Percentiles rank a stretch among this genome's conserved stretches.
Conservation (phyloP, 2,888 invertebrate species). For the Nymphalis c-album region DNA sequence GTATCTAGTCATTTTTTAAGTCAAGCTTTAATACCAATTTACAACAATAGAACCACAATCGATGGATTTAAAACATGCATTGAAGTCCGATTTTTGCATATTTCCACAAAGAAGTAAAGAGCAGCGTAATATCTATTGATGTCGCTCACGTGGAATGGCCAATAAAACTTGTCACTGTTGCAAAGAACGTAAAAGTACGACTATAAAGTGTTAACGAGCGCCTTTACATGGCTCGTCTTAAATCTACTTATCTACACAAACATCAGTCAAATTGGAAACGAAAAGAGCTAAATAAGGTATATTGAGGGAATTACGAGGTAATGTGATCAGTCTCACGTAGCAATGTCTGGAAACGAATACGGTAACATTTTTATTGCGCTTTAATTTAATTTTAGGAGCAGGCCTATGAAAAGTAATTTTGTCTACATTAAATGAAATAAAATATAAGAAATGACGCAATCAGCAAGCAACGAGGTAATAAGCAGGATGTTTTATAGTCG, state of each 20-base stretch:
- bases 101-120: constrained; percentile 7
- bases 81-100: neutral
- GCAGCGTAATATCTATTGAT: constrained; percentile 22
- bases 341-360: constrained; percentile 26
- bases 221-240: constrained; percentile 20
- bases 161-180: constrained; percentile 34
- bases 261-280: constrained; percentile 20
- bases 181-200: constrained; percentile 26
- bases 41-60: too few species aligned
- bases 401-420: constrained; percentile 27
- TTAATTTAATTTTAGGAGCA: constrained; percentile 30
- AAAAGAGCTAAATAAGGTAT: constrained; percentile 21
- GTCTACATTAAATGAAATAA: constrained; percentile 28
- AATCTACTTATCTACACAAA: constrained; percentile 31
- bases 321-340: constrained; percentile 25
- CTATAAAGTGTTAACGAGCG: constrained; percentile 30
- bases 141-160: constrained; percentile 31
- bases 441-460: constrained; percentile 25
- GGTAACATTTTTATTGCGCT: constrained; percentile 28
- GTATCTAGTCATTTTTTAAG: too few species aligned
- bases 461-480: constrained; percentile 19
- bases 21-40: too few species aligned
- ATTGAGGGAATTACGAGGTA: constrained; percentile 30
- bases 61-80: neutral
- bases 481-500: constrained; percentile 25